phyloP scores from a whole-genome alignment of 2,888 invertebrate genomes.

The Andrena trimmerana region DNA sequence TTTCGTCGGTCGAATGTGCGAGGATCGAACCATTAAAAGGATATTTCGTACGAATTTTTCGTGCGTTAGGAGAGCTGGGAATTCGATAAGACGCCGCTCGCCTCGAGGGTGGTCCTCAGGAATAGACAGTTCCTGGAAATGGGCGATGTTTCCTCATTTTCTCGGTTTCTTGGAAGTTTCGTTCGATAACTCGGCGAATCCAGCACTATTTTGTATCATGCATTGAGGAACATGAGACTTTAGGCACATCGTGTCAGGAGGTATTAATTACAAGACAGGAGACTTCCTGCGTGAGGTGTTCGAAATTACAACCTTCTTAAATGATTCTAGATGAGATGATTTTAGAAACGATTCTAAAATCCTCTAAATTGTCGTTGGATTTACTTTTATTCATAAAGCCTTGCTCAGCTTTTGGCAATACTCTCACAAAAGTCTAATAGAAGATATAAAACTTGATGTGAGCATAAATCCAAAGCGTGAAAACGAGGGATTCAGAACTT shows the following conservation, averaged over 20 bases:
- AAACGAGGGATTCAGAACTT: too few species aligned
- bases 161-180: not conserved
- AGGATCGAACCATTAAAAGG: constrained; percentile 62
- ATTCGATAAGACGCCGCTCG: constrained; percentile 43
- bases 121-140: not conserved
- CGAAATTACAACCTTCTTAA: too few species aligned
- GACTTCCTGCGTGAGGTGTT: too few species aligned
- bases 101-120: not conserved
- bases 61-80: constrained; percentile 46
- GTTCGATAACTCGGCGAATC: not conserved
- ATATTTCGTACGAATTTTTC: constrained; percentile 67
- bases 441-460: not conserved
- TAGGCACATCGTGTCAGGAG: too few species aligned
- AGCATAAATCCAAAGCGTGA: not conserved
- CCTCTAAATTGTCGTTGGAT: too few species aligned
- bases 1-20: constrained; percentile 52
- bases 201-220: not conserved
- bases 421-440: not conserved
- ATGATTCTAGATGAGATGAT: too few species aligned
- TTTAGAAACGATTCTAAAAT: too few species aligned
- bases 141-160: not conserved
- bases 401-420: too few species aligned
- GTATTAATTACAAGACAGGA: too few species aligned
- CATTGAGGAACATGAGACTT: not conserved
- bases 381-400: too few species aligned